Evolutionary conservation across 2,113 vertebrate species (phyloP).

Genomic region (Zootoca vivipara): DNA sequence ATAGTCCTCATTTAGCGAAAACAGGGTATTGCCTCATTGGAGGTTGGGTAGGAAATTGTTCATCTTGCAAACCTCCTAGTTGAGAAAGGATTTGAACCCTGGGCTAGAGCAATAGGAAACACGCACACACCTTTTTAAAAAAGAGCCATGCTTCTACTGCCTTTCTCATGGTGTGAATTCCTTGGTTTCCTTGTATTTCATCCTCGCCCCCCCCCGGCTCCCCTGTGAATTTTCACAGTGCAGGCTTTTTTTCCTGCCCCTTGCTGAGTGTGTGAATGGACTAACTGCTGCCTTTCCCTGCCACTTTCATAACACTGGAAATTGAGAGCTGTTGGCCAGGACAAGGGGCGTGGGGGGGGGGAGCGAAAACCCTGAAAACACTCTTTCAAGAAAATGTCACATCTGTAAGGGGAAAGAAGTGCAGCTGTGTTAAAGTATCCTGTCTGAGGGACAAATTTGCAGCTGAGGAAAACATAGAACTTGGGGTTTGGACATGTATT

Average conservation of each 20-base stretch:
- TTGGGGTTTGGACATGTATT: background rate
- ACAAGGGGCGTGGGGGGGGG: fast-evolving
- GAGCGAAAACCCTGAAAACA: background rate
- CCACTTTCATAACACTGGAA: slow-evolving; percentile 11
- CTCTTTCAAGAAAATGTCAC: background rate
- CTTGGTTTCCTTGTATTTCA: background rate
- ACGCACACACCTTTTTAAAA: too few species aligned
- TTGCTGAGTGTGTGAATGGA: slow-evolving; percentile 30
- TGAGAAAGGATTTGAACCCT: background rate
- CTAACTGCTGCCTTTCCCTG: slow-evolving; percentile 34
- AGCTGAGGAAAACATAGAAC: background rate
- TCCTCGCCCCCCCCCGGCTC: background rate
- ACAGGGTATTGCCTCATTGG: background rate
- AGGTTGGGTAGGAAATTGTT: too few species aligned
- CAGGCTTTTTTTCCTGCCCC: background rate
- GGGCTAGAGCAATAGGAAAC: background rate
- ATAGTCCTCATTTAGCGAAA: background rate
- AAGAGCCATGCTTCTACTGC: background rate
- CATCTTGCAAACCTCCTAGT: too few species aligned
- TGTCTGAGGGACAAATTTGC: background rate
- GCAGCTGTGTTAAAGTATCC: background rate
- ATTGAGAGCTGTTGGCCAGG: slow-evolving; percentile 19
- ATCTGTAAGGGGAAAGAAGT: background rate
- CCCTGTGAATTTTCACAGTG: background rate
- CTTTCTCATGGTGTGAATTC: background rate